These are phyloP conservation scores for Tachuris rubrigastra DNA, from an alignment of 2,113 vertebrate species.

Conservation along the genomic window DNA sequence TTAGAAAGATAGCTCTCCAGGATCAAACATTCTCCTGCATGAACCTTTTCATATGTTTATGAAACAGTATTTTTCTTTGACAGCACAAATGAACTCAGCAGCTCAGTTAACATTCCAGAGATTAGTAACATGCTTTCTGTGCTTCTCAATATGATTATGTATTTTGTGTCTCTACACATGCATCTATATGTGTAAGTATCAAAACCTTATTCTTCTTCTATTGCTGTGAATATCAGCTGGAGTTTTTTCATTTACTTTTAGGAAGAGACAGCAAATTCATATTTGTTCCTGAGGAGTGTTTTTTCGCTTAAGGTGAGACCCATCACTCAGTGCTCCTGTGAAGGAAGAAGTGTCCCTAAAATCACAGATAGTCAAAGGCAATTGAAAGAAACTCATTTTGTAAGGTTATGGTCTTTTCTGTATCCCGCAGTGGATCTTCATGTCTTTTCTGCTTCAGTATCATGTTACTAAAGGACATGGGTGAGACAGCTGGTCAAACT, in stretches of 20 bases:
- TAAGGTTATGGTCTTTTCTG: neutral
- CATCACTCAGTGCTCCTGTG: neutral
- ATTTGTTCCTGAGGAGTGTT: neutral
- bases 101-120: neutral
- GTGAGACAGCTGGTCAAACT: neutral
- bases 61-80: neutral
- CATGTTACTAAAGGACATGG: neutral
- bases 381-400: neutral
- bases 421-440: neutral
- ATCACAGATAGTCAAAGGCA: neutral
- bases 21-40: neutral
- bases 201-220: neutral
- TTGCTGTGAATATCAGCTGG: neutral
- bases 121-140: neutral
- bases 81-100: neutral
- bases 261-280: neutral
- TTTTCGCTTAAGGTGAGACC: neutral
- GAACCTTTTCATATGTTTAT: neutral
- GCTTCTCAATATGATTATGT: rapidly evolving
- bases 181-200: neutral
- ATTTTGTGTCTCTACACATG: neutral
- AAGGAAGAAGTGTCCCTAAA: neutral
- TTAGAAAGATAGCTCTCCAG: neutral
- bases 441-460: neutral
- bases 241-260: neutral